Base-by-base conservation (phyloP, 1,140 invertebrate species). In the Sipha flava region DNA sequence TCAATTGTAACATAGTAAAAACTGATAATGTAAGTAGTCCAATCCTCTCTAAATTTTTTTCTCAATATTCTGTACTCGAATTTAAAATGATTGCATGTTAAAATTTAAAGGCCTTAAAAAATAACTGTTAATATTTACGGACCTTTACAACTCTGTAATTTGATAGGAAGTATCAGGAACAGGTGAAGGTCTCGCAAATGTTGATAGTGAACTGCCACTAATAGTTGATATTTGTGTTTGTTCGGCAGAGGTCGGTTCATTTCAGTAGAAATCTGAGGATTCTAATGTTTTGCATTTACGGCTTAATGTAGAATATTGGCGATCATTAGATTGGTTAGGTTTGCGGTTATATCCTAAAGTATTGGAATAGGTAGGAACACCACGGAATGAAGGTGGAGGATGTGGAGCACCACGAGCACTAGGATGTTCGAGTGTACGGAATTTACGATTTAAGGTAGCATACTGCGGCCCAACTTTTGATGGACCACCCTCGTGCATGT, bases 211-310 rank as follows among this genome's bases (percentile, higher is more conserved):
- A 59, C 34, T 77, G 9, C 73, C 73, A 3, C 73, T 77, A 40
- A 80, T 75, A 3, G 72, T 77, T 23, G 79, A 80, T 70, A 80
- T 75, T 62, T 79, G 52, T 66, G 80, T 72, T 29, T 57, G 70
- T 57, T 75, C 52, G 54, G 70, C 80, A 86, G 86, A 86, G 86
- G 86, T 87, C 86, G 86, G 86, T 84, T 86, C 92, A 57, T 77
- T 43, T 94, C 93, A 96, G 92, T 96, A 96, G 87, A 95, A 96
- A 87, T 96, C 94, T 84, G 91, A 94, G 62, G 93, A 93, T 87
- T 95, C 94, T n/a, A 95, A 88, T 80, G 94, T 96, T 87, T 96
- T 96, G 90, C 94, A 96, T 87, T 95, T 93, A 87, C 95, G 95
- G 90, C 93, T 95, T 85, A 96, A 87, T 87, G 94, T 88, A 81